phyloP scores from a whole-genome alignment of 2,888 invertebrate genomes.

The Catonia carolina region DNA sequence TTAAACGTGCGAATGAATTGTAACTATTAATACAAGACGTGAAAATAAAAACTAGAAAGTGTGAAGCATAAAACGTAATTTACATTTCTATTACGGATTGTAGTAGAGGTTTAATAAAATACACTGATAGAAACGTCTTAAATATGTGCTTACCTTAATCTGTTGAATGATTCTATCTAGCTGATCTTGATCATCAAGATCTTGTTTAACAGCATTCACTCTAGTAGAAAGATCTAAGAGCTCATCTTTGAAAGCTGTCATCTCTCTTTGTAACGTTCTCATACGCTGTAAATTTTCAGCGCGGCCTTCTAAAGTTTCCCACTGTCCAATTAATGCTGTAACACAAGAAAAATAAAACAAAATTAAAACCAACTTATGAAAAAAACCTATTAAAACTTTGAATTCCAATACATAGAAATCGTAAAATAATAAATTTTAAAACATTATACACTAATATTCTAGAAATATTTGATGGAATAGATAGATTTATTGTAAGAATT shows the following conservation, averaged over 20 bases:
- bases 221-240: slow-evolving; percentile 36
- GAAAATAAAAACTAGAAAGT: too few species aligned
- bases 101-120: too few species aligned
- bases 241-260: slow-evolving; percentile 41
- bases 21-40: too few species aligned
- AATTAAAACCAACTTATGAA: background rate
- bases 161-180: slow-evolving; percentile 44
- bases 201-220: slow-evolving; percentile 30
- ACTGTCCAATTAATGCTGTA: slow-evolving; percentile 47
- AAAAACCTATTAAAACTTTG: background rate
- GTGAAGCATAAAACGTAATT: too few species aligned
- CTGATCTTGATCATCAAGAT: slow-evolving; percentile 37
- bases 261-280: slow-evolving; percentile 39
- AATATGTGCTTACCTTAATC: slow-evolving; percentile 44
- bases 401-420: background rate
- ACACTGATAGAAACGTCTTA: too few species aligned
- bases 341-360: slow-evolving; percentile 23
- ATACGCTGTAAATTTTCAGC: slow-evolving; percentile 39
- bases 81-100: too few species aligned
- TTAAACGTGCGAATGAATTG: too few species aligned
- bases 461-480: too few species aligned
- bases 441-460: too few species aligned
- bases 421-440: too few species aligned
- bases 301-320: slow-evolving; percentile 46
- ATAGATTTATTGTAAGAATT: too few species aligned